Conservation (phyloP, 2,888 invertebrate species). For the Aleiodes alternator region DNA sequence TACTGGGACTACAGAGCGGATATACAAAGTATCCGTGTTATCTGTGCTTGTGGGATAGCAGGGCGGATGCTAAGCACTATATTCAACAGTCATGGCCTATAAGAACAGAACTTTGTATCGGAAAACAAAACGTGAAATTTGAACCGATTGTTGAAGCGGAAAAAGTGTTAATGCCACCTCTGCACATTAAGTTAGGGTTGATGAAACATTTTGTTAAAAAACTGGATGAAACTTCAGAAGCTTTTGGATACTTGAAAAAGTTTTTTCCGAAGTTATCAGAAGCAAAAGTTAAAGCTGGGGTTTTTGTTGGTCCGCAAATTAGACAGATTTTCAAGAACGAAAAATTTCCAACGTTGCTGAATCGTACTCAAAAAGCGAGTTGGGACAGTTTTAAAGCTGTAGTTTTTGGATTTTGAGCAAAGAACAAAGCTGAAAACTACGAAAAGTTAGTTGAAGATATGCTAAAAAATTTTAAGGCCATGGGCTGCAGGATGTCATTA, state of each 20-base stretch:
- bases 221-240: conserved; percentile 40
- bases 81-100: conserved; percentile 52
- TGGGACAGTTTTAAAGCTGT: conserved; percentile 49
- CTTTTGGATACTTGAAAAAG: conserved; percentile 45
- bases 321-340: conserved; percentile 53
- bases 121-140: not conserved
- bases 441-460: conserved; percentile 54
- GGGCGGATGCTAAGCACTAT: conserved; percentile 54
- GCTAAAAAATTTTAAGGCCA: conserved; percentile 48
- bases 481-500: conserved; percentile 57
- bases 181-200: conserved; percentile 56
- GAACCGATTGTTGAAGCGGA: not conserved
- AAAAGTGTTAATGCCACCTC: conserved; percentile 38
- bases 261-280: conserved; percentile 51
- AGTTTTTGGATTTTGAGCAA: conserved; percentile 55
- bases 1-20: conserved; percentile 53
- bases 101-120: conserved; percentile 39
- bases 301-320: conserved; percentile 61
- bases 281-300: conserved; percentile 61
- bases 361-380: conserved; percentile 43
- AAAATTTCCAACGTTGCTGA: conserved; percentile 52
- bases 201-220: conserved; percentile 59
- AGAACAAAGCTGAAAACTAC: conserved; percentile 62
- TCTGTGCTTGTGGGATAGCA: conserved; percentile 60
- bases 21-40: conserved; percentile 60